Base-by-base conservation (phyloP, 2,113 vertebrate genomes). In the Nothobranchius furzeri region DNA sequence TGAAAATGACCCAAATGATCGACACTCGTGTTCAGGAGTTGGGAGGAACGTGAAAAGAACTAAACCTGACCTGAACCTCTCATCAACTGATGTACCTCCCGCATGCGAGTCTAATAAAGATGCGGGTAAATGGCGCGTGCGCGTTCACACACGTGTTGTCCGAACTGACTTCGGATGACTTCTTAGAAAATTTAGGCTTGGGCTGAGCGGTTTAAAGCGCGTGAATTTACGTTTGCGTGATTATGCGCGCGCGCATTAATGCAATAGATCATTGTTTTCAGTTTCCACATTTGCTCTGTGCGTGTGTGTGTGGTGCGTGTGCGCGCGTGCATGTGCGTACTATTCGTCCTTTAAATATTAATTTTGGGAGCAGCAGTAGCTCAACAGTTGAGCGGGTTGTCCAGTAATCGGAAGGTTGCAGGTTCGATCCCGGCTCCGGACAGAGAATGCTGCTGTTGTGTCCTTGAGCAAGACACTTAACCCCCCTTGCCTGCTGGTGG, bases 81-180 rank as follows among this genome's bases (percentile, higher is more conserved):
- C 95, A 96, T 96, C 93, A 96, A 95, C 94, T 93, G 93, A 92
- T 94, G 92, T 87, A 89, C 92, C 91, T 95, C 92, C 70, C 91
- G 89, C 58, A 87, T 63, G 76, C 78, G 82, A 93, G 94, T 95
- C 94, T 91, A 94, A 95, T 89, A 89, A 82, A 81, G 14, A 56
- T 5, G 85, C 78, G 82, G 64, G 76, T 60, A 88, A 92, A 90
- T 89, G 88, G 76, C 90, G 69, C 75, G 79, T 75, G 67, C 48
- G 46, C 55, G 47, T 70, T 73, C 72, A 77, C 14, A 15, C 25
- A 4, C 25, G 42, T 55, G 14, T 2, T 54, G 63, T 78, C 64
- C 70, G 65, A 69, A 79, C 70, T 20, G 49, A 43, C 17, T 70
- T 85, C 24, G 57, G 12, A 2, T 11, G 6, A 14, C 64, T 75